phyloP scores from a whole-genome alignment of 2,113 vertebrate species.

The Nymphicus hollandicus region DNA sequence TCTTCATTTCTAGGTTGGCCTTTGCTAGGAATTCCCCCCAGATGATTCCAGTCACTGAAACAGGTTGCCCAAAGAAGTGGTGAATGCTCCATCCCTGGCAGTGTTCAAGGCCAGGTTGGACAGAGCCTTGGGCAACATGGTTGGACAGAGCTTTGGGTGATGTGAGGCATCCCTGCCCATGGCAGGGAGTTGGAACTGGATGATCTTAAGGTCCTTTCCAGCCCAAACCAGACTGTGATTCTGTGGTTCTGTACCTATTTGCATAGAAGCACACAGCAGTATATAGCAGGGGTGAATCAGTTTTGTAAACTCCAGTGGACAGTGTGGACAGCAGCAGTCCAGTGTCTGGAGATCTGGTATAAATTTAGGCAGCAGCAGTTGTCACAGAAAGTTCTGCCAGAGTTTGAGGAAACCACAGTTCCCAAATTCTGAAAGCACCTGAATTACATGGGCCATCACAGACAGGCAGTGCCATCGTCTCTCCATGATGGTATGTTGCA shows the following conservation, averaged over 20 bases:
- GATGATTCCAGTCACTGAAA: neutral
- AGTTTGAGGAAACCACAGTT: neutral
- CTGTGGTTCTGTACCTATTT: neutral
- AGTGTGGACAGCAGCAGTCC: neutral
- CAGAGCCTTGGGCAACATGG: neutral
- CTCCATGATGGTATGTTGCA: neutral
- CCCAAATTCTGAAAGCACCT: neutral
- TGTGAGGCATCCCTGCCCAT: neutral
- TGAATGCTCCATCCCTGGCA: neutral
- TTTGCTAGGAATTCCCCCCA: neutral
- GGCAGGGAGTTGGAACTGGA: neutral
- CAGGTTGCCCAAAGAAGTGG: neutral
- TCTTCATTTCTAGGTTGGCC: neutral
- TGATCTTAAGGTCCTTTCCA: neutral
- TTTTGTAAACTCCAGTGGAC: neutral
- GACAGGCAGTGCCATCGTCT: neutral
- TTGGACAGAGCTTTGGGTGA: neutral
- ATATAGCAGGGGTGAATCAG: neutral
- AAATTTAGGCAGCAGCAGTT: neutral
- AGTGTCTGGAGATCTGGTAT: neutral
- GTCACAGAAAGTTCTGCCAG: neutral
- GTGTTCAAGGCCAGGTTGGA: neutral
- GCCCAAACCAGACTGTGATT: neutral
- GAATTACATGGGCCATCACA: neutral
- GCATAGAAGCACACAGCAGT: neutral